A percentile compares a stretch with the other conserved stretches of the same genome.
Evolutionary conservation across 2,113 vertebrate species (phyloP).

Genomic region (Passer domesticus): DNA sequence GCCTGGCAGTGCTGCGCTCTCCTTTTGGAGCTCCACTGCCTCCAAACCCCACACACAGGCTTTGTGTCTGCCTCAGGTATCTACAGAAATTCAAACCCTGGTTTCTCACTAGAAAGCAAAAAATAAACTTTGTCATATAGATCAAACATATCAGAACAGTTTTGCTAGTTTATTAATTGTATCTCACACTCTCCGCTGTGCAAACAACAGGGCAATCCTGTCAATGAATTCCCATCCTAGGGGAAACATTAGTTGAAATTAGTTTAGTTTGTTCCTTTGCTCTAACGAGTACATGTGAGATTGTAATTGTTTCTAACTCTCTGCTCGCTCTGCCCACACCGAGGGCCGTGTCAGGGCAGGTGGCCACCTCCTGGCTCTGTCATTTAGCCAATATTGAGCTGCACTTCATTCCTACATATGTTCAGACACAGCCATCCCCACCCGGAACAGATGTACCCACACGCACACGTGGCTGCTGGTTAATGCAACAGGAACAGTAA

Average conservation of each 20-base stretch:
- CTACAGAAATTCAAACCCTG: neutral
- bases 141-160: neutral
- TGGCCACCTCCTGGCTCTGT: conserved; percentile 37
- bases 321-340: neutral
- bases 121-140: neutral
- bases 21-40: fast-evolving
- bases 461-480: conserved; percentile 13
- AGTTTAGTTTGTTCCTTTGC: conserved; percentile 41
- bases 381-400: neutral
- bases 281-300: neutral
- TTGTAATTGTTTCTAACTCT: neutral
- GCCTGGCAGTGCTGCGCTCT: fast-evolving
- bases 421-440: neutral
- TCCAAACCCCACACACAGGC: fast-evolving
- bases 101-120: neutral
- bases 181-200: neutral
- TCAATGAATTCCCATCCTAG: conserved; percentile 27
- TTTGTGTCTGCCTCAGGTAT: neutral
- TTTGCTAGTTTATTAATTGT: neutral
- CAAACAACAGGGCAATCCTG: conserved; percentile 39
- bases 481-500: neutral
- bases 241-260: conserved; percentile 46
- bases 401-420: conserved; percentile 37
- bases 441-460: conserved; percentile 20
- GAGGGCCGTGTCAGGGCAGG: neutral